phyloP scores from a whole-genome alignment of 1,140 invertebrate genomes.

The Pseudobourletiella spinata region DNA sequence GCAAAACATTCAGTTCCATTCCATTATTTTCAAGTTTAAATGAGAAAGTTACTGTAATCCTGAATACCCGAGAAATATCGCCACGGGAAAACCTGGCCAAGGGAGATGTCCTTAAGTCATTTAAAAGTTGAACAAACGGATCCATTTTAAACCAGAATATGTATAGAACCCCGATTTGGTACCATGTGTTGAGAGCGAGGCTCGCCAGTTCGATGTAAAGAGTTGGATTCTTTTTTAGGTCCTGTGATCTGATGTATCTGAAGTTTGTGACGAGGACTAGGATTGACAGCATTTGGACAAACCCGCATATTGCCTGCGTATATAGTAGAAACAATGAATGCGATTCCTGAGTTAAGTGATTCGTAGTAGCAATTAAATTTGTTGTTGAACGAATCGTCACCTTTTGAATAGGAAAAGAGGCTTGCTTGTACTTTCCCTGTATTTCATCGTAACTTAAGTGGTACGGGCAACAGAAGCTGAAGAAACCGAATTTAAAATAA shows the following conservation, averaged over 20 bases:
- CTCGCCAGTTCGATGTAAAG: constrained; percentile 11
- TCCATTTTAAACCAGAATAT: constrained; percentile 1
- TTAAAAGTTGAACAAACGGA: neutral
- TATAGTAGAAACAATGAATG: too few species aligned
- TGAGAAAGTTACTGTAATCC: too few species aligned
- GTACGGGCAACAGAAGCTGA: neutral
- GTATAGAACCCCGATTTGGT: neutral
- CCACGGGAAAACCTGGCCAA: neutral
- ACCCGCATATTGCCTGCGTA: neutral
- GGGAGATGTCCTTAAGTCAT: neutral
- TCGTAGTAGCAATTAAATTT: neutral
- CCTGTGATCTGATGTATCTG: neutral
- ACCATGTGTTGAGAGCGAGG: neutral
- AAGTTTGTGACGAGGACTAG: constrained; percentile 1
- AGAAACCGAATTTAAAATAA: constrained; percentile 5
- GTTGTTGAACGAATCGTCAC: neutral
- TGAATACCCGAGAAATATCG: neutral
- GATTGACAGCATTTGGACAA: neutral
- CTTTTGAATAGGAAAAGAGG: neutral
- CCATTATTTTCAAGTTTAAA: too few species aligned
- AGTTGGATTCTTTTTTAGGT: constrained; percentile 4
- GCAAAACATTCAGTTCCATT: too few species aligned
- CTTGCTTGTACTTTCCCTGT: neutral
- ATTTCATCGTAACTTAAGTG: neutral
- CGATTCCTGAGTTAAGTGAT: too few species aligned